Base-by-base conservation (phyloP, 2,113 vertebrate genomes). In the Percopsis transmontana region DNA sequence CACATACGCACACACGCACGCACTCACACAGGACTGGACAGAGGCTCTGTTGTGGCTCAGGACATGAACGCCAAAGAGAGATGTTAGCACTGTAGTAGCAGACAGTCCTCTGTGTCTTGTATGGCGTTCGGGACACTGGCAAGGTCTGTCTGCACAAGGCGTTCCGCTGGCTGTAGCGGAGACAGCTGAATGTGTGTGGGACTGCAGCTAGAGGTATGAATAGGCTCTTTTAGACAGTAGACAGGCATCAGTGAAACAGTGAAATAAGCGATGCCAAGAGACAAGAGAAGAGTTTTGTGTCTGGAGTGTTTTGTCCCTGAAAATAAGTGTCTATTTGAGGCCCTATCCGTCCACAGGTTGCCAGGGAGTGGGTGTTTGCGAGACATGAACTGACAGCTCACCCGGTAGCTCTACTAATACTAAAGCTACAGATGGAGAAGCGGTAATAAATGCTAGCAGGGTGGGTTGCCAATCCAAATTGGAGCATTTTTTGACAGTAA, bases 31-130 rank as follows among this genome's bases (percentile, higher is more conserved):
- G n/a, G 10, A 60, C 33, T 45, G 77, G 73, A 86, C 87, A 88
- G 76, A 79, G 82, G 86, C 56, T 69, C 61, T 54, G 66, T 85
- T 90, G 86, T 87, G 69, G 70, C 67, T 63, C 58, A 18, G 53
- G 48, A 77, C 83, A 88, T 87, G 77, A 83, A 77, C 80, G 52
- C 62, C 62, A 59, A 67, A 41, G 44, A 68, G 78, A 79, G 79
- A 80, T 71, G 80, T 83, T 75, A 72, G 64, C 70, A 68, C 79
- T 76, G 68, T 62, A 68, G 74, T 74, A 71, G 53, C 8, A 70
- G 73, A 81, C 70, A 55, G 70, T 70, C 66, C 75, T 74, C 71
- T 83, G 77, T 79, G 74, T 79, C 76, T 66, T 58, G 66, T 41
- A 18, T 65, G 64, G 81, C 52, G 39, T 59, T 38, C 62, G 58